Evolutionary conservation across 1,140 invertebrate species (phyloP), one percentile per base, ranked within the genome.

Genomic region (Halesus radiatus): DNA sequence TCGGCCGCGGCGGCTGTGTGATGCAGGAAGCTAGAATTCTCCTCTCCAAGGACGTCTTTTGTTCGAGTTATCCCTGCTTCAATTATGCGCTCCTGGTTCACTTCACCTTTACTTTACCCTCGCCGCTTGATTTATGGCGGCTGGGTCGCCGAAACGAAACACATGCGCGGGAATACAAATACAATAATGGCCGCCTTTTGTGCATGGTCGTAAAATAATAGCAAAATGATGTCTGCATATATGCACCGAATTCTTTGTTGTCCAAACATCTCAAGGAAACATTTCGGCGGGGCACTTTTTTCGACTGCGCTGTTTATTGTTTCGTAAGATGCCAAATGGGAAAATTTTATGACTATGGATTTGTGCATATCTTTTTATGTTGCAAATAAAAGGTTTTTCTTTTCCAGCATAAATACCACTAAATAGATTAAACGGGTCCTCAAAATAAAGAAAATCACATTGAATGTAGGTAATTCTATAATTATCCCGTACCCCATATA

Each of bases 211-310:
- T 74, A 74, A 74, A 74, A 74, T 74, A 56, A 74, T 74, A 74
- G 70, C 70, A 52, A 74, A 74, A 74, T 74, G 70, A 74, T 74
- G 70, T 74, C 70, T 74, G 70, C 70, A 74, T 54, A 74, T n/a
- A 29, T 26, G 13, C 66, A 50, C 15, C 45, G 22, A 37, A 70
- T 70, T 70, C 66, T 70, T 70, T 45, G 66, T 45, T 70, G 66
- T 45, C 37, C 32, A 70, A 70, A 70, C 37, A 45, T 70, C 66
- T 45, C 66, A 45, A 45, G 70, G 70, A 54, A 74, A 74, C 18
- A 5, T 53, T 37, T 53, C 13, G 7, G 13, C 22, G 0, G 54
- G 20, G 66, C 66, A 74, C 50, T 26, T 74, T 56, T 53, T 74
- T 74, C 18, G 7, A 2, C 13, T 74, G 1, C 18, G 52, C 29